Evolutionary conservation across 2,113 vertebrate species (phyloP), one percentile per base, ranked within the genome.

Genomic region (Felis chaus): DNA sequence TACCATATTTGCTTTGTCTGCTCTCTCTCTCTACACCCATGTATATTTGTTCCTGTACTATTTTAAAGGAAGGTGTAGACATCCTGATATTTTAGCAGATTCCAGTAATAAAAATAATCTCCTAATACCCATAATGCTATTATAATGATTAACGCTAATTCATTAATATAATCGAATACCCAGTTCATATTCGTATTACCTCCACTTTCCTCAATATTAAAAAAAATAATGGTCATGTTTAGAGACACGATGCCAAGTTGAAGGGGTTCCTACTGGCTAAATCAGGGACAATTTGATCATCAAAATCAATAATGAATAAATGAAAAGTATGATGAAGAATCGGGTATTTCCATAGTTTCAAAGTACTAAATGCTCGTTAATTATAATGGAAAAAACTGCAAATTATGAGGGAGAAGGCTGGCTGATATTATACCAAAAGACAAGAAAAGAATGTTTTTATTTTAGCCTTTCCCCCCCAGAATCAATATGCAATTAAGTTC

Each of bases 251-350:
- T 78, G n/a, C 2, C 48, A 95, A 88, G 11, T 50, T 68, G 68
- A 92, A 88, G 68, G 33, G 29, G 13, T 36, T 55, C 25, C 66
- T 83, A 66, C 78, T 73, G n/a, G 65, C 33, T 87, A 87, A 87
- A 55, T 86, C 29, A 4, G 36, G n/a, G 57, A 76, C 45, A 87
- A 39, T 82, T 91, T 73, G 31, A 68, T 87, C 55, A 74, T 74
- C 66, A 91, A 81, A 80, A 65, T 95, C 91, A 95, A 31, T 80
- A 88, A 39, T 87, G 50, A 87, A 50, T 50, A 80, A 36, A 66
- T 45, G 41, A 82, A 90, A 80, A 90, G 29, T 71, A 68, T 83
- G 14, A 55, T 69, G 11, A 88, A 84, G 31, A 79, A 84, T 84
- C 41, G 13, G n/a, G 36, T 89, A 69, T 83, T 76, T 48, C 68